phyloP scores from a whole-genome alignment of 2,113 vertebrate genomes.

The Ptychochromis oligacanthus region DNA sequence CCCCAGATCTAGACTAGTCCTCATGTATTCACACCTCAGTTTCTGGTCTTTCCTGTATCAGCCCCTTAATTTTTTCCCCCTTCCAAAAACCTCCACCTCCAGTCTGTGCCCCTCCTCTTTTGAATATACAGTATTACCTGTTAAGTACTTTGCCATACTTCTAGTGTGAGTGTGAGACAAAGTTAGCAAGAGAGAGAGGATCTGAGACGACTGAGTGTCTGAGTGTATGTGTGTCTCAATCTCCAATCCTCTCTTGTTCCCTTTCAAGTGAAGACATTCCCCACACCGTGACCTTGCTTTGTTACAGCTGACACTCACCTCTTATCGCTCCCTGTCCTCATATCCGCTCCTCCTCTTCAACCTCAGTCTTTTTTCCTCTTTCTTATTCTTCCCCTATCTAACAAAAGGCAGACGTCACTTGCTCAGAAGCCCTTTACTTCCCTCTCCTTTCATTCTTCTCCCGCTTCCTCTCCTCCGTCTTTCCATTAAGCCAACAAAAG shows the following conservation, averaged over 20 bases:
- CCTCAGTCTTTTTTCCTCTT: conserved; percentile 39
- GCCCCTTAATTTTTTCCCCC: not conserved
- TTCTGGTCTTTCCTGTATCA: not conserved
- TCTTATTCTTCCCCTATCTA: conserved; percentile 47
- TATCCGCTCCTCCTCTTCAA: conserved; percentile 61
- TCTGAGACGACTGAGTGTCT: conserved; percentile 2
- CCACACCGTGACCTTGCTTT: conserved; percentile 76
- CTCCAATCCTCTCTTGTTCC: conserved; percentile 64
- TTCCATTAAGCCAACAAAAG: conserved; percentile 77
- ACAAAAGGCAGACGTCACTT: conserved; percentile 69
- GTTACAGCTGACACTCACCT: conserved; percentile 74
- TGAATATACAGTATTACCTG: conserved; percentile 8
- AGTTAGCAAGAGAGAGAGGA: not conserved
- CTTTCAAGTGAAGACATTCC: conserved; percentile 74
- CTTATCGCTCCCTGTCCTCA: conserved; percentile 69
- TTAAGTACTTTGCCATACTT: conserved; percentile 23
- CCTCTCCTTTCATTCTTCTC: conserved; percentile 62
- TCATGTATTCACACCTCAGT: not conserved
- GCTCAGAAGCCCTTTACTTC: conserved; percentile 57
- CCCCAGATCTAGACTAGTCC: not conserved
- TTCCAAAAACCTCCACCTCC: not conserved
- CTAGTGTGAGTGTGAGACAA: conserved; percentile 17
- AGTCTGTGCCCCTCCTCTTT: not conserved
- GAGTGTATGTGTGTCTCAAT: conserved; percentile 54
- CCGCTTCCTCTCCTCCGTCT: conserved; percentile 59